phyloP scores from a whole-genome alignment of 2,888 invertebrate species.

The Heliconius ismenius region DNA sequence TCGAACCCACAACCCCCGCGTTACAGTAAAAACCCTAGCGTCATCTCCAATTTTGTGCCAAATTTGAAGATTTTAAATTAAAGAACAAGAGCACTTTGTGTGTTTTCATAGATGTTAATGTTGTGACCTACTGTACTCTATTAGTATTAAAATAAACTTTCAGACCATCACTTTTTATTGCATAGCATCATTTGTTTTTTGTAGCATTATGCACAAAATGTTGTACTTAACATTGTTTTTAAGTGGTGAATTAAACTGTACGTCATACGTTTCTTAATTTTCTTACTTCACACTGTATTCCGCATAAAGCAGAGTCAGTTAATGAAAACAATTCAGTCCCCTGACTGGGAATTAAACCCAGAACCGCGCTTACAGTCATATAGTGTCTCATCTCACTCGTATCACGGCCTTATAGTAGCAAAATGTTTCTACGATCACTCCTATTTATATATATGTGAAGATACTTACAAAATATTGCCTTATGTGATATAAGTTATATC shows the following conservation, averaged over 20 bases:
- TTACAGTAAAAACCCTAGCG: no score
- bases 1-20: no score
- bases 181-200: background rate
- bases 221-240: constrained; percentile 5
- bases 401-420: background rate
- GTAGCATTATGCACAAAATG: background rate
- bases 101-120: constrained; percentile 1
- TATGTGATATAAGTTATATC: background rate
- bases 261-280: background rate
- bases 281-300: background rate
- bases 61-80: background rate
- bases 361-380: no score
- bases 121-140: constrained; percentile 11
- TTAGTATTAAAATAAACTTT: constrained; percentile 14
- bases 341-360: no score
- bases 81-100: background rate
- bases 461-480: background rate
- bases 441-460: background rate
- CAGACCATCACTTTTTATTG: background rate
- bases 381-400: no score
- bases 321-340: no score
- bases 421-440: no score
- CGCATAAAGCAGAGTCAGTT: background rate
- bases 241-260: background rate
- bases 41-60: background rate